Conservation (phyloP, 2,888 invertebrate genomes). For the Eumerus sabulonum region DNA sequence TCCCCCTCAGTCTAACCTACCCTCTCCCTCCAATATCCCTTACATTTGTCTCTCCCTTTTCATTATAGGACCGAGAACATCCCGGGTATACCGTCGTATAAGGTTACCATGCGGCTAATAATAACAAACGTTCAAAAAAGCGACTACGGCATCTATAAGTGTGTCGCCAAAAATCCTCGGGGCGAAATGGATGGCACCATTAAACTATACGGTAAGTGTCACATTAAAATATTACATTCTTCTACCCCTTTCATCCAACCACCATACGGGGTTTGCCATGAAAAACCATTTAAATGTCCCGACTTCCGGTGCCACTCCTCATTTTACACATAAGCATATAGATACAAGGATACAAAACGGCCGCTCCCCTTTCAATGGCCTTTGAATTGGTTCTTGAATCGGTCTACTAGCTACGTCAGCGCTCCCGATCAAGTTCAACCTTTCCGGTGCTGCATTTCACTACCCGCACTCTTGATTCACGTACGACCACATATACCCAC, state of each 20-base stretch:
- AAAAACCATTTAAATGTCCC: too few relatives aligned
- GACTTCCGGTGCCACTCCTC: too few relatives aligned
- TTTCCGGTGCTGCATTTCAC: conserved; percentile 19
- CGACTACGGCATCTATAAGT: conserved; percentile 94
- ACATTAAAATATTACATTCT: conserved; percentile 62
- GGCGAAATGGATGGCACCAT: conserved; percentile 95
- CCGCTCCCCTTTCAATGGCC: conserved; percentile 20
- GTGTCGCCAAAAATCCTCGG: conserved; percentile 92
- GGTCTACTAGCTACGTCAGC: conserved; percentile 3
- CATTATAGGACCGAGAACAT: conserved; percentile 83
- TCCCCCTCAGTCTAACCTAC: conserved; percentile 26
- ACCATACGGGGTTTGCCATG: too few relatives aligned
- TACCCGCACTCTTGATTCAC: too few relatives aligned
- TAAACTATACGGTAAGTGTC: conserved; percentile 90
- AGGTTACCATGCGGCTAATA: conserved; percentile 92
- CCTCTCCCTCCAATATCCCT: too few relatives aligned
- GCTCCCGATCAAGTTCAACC: conserved; percentile 36
- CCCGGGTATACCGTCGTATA: conserved; percentile 86
- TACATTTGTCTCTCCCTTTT: conserved; percentile 13
- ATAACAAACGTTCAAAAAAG: conserved; percentile 88
- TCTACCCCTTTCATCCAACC: conserved; percentile 37
- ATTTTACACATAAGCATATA: too few relatives aligned
- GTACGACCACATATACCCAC: not conserved
- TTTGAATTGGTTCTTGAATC: not conserved
- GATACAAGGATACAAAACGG: too few relatives aligned